A percentile compares a stretch with the other conserved stretches of the same genome.
Conservation (phyloP, 2,888 invertebrate species). For the Sympetrum striolatum region DNA sequence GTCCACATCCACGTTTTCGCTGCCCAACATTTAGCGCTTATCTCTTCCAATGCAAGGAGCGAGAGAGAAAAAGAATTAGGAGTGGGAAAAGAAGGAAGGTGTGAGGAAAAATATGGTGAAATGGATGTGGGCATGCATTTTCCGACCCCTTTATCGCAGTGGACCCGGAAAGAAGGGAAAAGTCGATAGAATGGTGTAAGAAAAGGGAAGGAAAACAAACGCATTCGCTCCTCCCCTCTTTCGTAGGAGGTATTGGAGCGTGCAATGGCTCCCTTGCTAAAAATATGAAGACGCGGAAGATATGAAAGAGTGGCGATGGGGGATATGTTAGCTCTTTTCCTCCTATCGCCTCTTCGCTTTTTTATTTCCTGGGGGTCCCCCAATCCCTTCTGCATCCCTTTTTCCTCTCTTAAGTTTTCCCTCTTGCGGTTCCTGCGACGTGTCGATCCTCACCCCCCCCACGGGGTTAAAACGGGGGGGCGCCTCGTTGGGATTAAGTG, state of each 20-base stretch:
- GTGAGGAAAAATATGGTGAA: background rate
- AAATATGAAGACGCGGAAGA: slow-evolving; percentile 44
- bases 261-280: slow-evolving; percentile 11
- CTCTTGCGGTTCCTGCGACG: background rate
- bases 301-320: background rate
- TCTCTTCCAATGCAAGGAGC: background rate
- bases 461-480: background rate
- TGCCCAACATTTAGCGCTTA: background rate
- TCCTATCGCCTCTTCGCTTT: background rate
- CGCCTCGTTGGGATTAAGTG: background rate
- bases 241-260: background rate
- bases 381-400: background rate
- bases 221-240: background rate
- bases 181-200: background rate
- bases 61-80: background rate
- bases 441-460: background rate
- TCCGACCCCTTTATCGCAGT: background rate
- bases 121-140: background rate
- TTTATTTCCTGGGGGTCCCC: background rate
- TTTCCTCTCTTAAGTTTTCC: background rate
- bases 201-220: background rate
- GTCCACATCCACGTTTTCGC: background rate
- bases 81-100: background rate
- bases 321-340: background rate
- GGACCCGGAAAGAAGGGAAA: slow-evolving; percentile 6